Evolutionary conservation across 1,140 invertebrate species (phyloP).

Genomic region (Eurosta solidaginis): DNA sequence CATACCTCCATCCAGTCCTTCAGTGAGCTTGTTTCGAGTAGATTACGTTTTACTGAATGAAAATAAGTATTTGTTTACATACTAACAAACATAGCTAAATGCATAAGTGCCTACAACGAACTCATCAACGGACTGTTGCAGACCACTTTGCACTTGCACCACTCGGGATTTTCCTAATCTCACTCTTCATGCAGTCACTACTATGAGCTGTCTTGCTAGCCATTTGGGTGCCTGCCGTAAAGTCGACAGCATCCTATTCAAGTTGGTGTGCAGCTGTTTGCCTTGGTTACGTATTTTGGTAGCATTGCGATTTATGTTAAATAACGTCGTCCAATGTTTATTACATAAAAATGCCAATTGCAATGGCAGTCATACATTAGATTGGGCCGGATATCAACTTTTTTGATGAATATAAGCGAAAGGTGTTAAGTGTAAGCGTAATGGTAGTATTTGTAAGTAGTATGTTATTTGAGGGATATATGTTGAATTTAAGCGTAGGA

Average conservation of each 20-base stretch:
- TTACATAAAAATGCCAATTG: slow-evolving; percentile 21
- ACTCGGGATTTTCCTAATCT: not conserved
- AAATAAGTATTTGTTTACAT: not conserved
- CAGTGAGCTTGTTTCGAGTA: not conserved
- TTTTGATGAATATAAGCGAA: too few relatives aligned
- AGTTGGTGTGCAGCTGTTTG: not conserved
- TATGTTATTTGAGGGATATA: too few relatives aligned
- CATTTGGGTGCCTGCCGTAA: not conserved
- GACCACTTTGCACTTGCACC: not conserved
- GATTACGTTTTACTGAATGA: slow-evolving; percentile 19
- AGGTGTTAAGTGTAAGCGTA: too few relatives aligned
- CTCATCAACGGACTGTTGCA: not conserved
- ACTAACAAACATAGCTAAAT: not conserved
- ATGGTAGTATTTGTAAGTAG: too few relatives aligned
- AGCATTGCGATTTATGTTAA: slow-evolving; percentile 23
- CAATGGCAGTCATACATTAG: not conserved
- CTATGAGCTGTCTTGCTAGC: not conserved
- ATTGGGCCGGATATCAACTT: too few relatives aligned
- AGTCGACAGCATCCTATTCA: not conserved
- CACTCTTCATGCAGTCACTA: not conserved
- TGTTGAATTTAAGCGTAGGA: too few relatives aligned
- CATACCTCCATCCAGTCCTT: not conserved
- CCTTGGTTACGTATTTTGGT: not conserved
- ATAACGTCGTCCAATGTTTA: slow-evolving; percentile 15
- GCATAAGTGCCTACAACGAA: too few relatives aligned